phyloP scores from a whole-genome alignment of 1,140 invertebrate genomes.

The Trachymyrmex cornetzi region DNA sequence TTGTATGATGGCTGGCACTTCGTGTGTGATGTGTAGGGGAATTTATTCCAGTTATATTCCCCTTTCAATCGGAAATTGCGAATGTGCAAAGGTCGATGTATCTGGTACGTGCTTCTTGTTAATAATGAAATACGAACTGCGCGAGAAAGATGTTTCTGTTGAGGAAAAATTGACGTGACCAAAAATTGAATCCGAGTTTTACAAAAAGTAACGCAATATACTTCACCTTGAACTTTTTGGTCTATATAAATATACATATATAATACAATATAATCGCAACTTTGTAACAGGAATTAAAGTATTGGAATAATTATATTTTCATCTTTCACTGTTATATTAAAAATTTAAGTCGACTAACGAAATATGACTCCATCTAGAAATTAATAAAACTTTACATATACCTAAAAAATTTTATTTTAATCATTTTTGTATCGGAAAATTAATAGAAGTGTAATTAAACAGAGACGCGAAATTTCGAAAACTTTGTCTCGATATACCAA shows the following conservation, averaged over 20 bases:
- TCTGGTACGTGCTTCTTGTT: constrained; percentile 7
- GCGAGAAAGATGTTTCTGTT: not conserved
- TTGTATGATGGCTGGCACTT: not conserved
- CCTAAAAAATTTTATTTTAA: constrained; percentile 5
- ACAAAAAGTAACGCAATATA: not conserved
- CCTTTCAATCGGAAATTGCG: constrained; percentile 7
- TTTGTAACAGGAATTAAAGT: not conserved
- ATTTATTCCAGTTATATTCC: not conserved
- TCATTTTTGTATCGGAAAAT: not conserved
- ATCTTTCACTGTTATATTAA: not conserved
- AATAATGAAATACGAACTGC: constrained; percentile 18
- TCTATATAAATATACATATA: not conserved
- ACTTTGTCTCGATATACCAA: not conserved
- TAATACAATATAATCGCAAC: not conserved
- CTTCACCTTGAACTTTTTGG: not conserved
- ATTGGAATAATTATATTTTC: not conserved
- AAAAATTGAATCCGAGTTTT: constrained; percentile 2
- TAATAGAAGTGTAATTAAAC: not conserved
- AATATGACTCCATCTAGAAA: not conserved
- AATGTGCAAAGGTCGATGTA: not conserved
- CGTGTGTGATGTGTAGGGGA: not conserved
- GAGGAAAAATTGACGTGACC: constrained; percentile 1
- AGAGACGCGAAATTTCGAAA: not conserved
- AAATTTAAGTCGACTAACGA: not conserved
- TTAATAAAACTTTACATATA: not conserved